Base-by-base conservation (phyloP, 2,113 vertebrate species). In the Peromyscus californicus region DNA sequence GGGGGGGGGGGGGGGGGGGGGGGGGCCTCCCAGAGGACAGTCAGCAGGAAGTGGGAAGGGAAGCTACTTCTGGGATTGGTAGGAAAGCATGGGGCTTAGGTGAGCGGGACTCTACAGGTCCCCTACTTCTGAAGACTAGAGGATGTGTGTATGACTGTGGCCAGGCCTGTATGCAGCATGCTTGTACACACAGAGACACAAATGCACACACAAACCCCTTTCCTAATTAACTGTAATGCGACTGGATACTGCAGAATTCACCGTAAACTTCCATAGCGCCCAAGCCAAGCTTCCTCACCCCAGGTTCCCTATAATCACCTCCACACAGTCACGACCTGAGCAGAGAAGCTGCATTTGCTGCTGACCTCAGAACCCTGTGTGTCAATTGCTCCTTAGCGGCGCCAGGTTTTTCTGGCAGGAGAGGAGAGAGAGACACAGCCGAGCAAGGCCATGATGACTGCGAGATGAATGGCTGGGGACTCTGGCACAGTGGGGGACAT, bases 141-240 rank as follows among this genome's bases (percentile, higher is more conserved):
- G 21, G 16, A 16, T 13, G 9, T 16, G 45, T 80, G 48, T 33
- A 36, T 26, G 36, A 57, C 9, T 24, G 70, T 5, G 57, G 3
- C 7, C 7, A 59, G 22, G 16, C 7, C 13, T 7, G 39, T 4
- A 67, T 9, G 5, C n/a, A 6, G 26, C 1, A 57, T 9, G n/a
- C 22, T 39, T 5, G 39, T 39, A n/a, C 10, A 3, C 2, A 11
- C 51, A 33, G 7, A 72, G n/a, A 45, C 13, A 22, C 59, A 26
- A 21, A 3, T 21, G 22, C 3, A 10, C 5, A 0, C 69, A 9
- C 26, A 21, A 13, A 2, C 10, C 4, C 7, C 6, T 59, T n/a
- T 33, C 0, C 45, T 0, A 0, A 82, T 29, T 0, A 65, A 22
- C 24, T 26, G 29, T 1, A 5, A 21, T 1, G 21, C 11, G 54